phyloP scores from a whole-genome alignment of 2,888 invertebrate genomes.

The Laspeyria flexula region DNA sequence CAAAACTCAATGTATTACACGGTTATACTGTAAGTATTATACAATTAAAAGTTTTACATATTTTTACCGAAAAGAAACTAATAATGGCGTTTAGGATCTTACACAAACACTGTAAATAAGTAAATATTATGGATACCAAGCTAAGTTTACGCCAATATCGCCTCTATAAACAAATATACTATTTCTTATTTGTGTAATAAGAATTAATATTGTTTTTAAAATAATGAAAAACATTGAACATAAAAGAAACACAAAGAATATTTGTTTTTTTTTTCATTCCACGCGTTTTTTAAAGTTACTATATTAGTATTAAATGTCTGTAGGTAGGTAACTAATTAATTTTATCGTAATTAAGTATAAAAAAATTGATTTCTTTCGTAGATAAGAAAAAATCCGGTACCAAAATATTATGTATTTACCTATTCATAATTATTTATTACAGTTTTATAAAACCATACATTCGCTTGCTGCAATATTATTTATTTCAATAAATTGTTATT shows the following conservation, averaged over 20 bases:
- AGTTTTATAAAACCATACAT: neutral
- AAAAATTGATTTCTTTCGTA: constrained; percentile 5
- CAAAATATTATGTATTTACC: neutral
- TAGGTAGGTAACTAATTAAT: neutral
- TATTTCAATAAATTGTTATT: neutral
- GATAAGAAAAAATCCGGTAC: neutral
- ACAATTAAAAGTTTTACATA: neutral
- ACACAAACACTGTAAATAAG: too few species aligned
- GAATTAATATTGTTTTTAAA: neutral
- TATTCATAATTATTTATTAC: neutral
- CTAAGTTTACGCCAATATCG: too few species aligned
- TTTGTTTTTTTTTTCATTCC: too few species aligned
- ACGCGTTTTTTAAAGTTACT: neutral
- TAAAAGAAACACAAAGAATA: neutral
- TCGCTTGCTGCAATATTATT: neutral
- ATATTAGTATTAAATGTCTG: neutral
- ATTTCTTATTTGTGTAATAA: too few species aligned
- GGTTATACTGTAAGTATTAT: neutral
- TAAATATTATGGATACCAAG: too few species aligned
- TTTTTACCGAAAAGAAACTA: neutral
- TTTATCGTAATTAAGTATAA: constrained; percentile 5
- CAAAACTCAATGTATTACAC: neutral
- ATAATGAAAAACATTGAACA: neutral
- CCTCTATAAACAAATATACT: too few species aligned
- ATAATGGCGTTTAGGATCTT: too few species aligned